These are phyloP conservation scores for Porites divaricata DNA, from an alignment of 92 coral and sea anemone species.

Conservation along the genomic window DNA sequence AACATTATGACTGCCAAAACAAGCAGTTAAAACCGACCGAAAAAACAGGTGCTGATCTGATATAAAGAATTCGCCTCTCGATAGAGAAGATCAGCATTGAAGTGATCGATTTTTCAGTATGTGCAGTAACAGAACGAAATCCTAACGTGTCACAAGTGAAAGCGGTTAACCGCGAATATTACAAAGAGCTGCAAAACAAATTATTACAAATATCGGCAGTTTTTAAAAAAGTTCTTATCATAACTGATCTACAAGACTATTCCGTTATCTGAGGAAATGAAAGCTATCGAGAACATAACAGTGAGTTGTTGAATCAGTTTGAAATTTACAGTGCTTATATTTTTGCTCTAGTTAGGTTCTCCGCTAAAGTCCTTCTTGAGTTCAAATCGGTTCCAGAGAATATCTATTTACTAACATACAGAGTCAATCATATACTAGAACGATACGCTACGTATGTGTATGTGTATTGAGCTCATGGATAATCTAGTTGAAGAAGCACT, in stretches of 20 bases:
- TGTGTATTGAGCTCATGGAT: not conserved
- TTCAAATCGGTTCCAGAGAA: not conserved
- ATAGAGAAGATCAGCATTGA: not conserved
- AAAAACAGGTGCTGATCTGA: not conserved
- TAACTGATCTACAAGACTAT: constrained; percentile 8
- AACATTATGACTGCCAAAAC: not conserved
- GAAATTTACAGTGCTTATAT: not conserved
- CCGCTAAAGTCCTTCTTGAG: not conserved
- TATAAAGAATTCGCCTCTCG: not conserved
- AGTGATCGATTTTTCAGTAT: not conserved
- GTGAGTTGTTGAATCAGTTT: not conserved
- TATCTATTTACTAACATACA: constrained; percentile 10
- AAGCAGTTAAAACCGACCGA: not conserved
- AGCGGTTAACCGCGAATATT: constrained; percentile 25
- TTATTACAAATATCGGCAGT: not conserved
- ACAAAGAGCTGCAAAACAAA: not conserved
- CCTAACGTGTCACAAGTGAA: not conserved
- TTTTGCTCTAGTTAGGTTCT: not conserved
- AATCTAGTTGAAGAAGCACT: constrained; percentile 9
- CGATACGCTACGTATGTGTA: not conserved
- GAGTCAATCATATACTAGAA: not conserved
- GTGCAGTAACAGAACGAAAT: too few relatives aligned
- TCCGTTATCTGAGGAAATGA: not conserved
- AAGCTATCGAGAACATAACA: not conserved
- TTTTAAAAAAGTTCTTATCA: not conserved